These are phyloP conservation scores for Telenomus remus DNA, from an alignment of 1,140 invertebrate species.

Conservation along the genomic window DNA sequence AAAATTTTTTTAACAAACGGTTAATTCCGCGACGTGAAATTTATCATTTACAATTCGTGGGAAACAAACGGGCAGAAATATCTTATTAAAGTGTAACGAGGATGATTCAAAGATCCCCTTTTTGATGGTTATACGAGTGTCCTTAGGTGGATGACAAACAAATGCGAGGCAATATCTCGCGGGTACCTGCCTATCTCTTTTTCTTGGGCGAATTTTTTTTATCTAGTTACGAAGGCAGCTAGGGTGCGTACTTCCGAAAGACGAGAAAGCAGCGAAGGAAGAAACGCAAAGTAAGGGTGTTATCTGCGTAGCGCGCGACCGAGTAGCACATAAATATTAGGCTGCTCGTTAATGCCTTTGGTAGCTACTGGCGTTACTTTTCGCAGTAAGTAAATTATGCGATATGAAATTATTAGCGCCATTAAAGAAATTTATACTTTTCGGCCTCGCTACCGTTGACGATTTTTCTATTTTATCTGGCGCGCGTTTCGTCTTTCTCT, in stretches of 20 bases:
- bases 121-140: conserved; percentile 2
- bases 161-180: conserved; percentile 41
- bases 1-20: neutral
- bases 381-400: conserved; percentile 77
- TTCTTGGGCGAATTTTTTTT: conserved; percentile 62
- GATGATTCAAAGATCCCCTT: conserved; percentile 34
- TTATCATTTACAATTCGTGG: conserved; percentile 42
- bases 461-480: conserved; percentile 76
- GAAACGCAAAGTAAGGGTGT: conserved; percentile 67
- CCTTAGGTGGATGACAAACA: conserved; percentile 22
- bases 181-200: conserved; percentile 53
- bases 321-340: conserved; percentile 76
- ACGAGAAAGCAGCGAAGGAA: conserved; percentile 47
- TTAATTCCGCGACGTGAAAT: neutral
- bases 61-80: conserved; percentile 33
- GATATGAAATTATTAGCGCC: conserved; percentile 77
- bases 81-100: conserved; percentile 32
- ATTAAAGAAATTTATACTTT: conserved; percentile 77
- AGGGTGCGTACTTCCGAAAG: conserved; percentile 50
- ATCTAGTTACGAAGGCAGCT: conserved; percentile 65
- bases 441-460: conserved; percentile 67
- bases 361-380: conserved; percentile 77
- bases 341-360: conserved; percentile 76
- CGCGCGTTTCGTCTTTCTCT: conserved; percentile 26
- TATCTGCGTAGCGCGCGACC: conserved; percentile 73